Evolutionary conservation across 2,888 invertebrate genomes (phyloP), one percentile per base, ranked within the genome.

Genomic region (Platycheirus rosarum): DNA sequence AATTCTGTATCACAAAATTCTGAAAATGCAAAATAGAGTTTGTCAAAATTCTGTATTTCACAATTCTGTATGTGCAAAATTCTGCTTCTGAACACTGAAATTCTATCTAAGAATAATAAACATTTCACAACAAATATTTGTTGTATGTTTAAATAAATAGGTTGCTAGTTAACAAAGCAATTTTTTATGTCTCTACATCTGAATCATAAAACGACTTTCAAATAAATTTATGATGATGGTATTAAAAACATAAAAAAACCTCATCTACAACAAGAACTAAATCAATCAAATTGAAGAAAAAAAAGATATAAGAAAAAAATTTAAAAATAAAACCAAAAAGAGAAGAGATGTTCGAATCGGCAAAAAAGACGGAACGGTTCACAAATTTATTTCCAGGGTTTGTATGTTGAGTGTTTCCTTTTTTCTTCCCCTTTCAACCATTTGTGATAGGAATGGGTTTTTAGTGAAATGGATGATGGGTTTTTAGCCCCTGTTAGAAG

Each of bases 181-280:
- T 44, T 42, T 42, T n/a, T 60, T 40, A 0, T 7, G 8, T 29
- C n/a, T 44, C 18, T 18, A 16, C 6, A 29, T 44, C n/a, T 29
- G 44, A 44, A 60, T 42, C 63, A 40, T 20, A 46, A 69, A 63
- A 40, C 13, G 29, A 71, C 20, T 49, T 42, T 66, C 16, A 44
- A 57, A 55, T 42, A 55, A 73, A 68, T 62, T 62, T 78, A 73
- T 62, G 32, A 40, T 46, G 40, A 68, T 73, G 60, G 53, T 51
- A 46, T 13, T 46, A n/a, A 20, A 14, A 42, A 49, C 37, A 57
- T 23, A 62, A 26, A 32, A 14, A 63, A 73, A 68, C 16, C 42
- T 44, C 60, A 60, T 60, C 18, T 29, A n/a, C 14, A 44, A 60
- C 29, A 60, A 29, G 26, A 60, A 42, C 42, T 23, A 42, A 60